A percentile compares a stretch with the other conserved stretches of the same genome.
phyloP scores from a whole-genome alignment of 2,113 vertebrate genomes.

The Cairina moschata region DNA sequence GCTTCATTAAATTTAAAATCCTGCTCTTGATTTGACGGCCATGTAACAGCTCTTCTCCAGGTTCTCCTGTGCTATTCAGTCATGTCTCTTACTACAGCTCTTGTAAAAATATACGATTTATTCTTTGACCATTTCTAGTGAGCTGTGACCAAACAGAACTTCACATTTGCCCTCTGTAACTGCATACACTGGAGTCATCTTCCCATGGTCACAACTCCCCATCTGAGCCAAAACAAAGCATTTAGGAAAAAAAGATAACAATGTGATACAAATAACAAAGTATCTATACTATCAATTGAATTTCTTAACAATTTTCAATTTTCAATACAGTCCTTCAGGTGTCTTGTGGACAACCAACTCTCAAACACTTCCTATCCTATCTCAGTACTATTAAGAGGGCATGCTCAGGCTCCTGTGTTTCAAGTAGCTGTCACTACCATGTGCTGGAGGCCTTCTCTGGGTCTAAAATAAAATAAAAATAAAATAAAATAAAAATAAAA shows the following conservation, averaged over 20 bases:
- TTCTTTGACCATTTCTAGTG: neutral
- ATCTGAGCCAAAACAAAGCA: neutral
- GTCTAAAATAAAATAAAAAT: too few species aligned
- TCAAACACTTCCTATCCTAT: neutral
- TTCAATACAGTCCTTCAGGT: neutral
- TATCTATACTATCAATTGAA: neutral
- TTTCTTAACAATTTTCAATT: neutral
- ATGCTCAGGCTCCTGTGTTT: neutral
- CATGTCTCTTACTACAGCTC: neutral
- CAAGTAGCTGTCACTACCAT: neutral
- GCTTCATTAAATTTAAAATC: neutral
- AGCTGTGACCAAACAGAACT: neutral
- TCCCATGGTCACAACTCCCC: neutral
- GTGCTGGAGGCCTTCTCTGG: neutral
- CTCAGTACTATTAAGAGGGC: neutral
- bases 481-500: too few species aligned
- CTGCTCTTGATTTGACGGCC: neutral
- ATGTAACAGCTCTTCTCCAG: neutral
- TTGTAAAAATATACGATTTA: neutral
- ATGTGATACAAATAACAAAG: neutral
- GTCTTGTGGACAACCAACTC: neutral
- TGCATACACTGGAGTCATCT: neutral
- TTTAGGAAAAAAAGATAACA: neutral
- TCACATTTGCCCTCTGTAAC: neutral
- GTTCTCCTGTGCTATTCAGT: neutral